Evolutionary conservation across 2,888 invertebrate genomes (phyloP).

Genomic region (Trachelus troglodyta): DNA sequence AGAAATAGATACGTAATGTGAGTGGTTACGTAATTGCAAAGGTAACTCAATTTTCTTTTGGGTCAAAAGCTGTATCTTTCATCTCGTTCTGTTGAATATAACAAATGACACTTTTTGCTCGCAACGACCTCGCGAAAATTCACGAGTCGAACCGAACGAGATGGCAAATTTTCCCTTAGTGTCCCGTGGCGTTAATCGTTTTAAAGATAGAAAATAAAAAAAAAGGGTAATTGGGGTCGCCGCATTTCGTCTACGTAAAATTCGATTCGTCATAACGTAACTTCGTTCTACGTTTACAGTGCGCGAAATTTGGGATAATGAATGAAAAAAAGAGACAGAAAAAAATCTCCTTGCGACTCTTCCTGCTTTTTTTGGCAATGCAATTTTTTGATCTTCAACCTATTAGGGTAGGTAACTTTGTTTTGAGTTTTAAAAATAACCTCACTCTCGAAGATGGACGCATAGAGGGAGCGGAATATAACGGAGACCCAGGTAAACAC

Average conservation of each 20-base stretch:
- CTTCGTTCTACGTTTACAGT: background rate
- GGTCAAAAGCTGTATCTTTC: background rate
- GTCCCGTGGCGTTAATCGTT: background rate
- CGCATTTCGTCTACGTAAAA: background rate
- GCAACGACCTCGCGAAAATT: background rate
- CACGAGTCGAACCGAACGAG: background rate
- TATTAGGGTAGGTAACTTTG: background rate
- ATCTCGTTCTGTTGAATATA: background rate
- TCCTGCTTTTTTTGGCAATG: background rate
- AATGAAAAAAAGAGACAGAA: background rate
- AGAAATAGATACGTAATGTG: constrained; percentile 1
- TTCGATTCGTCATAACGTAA: background rate
- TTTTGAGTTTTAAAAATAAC: too few species aligned
- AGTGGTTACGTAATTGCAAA: constrained; percentile 29
- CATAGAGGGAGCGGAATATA: background rate
- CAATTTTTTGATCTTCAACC: background rate
- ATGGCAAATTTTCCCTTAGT: background rate
- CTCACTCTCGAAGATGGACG: too few species aligned
- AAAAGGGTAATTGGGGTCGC: background rate
- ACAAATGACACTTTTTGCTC: background rate
- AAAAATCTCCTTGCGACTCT: background rate
- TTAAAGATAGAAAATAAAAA: background rate
- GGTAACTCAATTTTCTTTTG: background rate
- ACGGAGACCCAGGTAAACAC: background rate
- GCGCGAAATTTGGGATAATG: background rate